Percentiles rank a stretch among this genome's conserved stretches.
These are phyloP conservation scores for Lobophora halterata DNA, from an alignment of 2,888 invertebrate species.

Conservation along the genomic window DNA sequence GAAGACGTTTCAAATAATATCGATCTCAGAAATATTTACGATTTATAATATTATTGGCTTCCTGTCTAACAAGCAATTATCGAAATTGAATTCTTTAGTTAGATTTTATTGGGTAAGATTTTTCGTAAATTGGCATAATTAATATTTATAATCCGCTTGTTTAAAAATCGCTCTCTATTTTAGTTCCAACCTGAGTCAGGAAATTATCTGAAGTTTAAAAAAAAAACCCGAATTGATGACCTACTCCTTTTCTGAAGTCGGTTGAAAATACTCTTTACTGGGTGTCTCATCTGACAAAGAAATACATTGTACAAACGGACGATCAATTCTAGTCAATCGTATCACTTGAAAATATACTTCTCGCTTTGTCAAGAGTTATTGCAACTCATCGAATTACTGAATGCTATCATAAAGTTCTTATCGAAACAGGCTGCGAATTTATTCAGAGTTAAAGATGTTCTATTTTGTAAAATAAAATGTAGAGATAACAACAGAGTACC, in stretches of 20 bases:
- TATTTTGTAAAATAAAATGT: constrained; percentile 7
- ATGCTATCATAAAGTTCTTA: constrained; percentile 46
- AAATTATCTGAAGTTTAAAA: no score
- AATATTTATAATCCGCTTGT: no score
- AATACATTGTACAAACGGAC: constrained; percentile 41
- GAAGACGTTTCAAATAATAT: not conserved
- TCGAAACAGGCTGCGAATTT: constrained; percentile 33
- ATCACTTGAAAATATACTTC: constrained; percentile 51
- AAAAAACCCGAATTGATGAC: no score
- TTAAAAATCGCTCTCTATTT: no score
- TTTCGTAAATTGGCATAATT: no score
- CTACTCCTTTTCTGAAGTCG: constrained; percentile 40
- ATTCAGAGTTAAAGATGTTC: constrained; percentile 17
- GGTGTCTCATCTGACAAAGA: constrained; percentile 51
- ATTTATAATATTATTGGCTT: constrained; percentile 26
- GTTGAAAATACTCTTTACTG: constrained; percentile 37
- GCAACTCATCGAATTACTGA: constrained; percentile 48
- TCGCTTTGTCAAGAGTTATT: constrained; percentile 48
- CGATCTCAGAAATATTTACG: constrained; percentile 2
- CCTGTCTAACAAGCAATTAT: constrained; percentile 30
- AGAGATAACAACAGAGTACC: no score
- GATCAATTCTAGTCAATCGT: constrained; percentile 37
- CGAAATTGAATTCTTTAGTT: constrained; percentile 30
- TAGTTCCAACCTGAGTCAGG: no score
- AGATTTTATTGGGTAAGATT: constrained; percentile 33